Evolutionary conservation across 23 tunicate genomes (phyloP).

Genomic region (Trididemnum nubilum): DNA sequence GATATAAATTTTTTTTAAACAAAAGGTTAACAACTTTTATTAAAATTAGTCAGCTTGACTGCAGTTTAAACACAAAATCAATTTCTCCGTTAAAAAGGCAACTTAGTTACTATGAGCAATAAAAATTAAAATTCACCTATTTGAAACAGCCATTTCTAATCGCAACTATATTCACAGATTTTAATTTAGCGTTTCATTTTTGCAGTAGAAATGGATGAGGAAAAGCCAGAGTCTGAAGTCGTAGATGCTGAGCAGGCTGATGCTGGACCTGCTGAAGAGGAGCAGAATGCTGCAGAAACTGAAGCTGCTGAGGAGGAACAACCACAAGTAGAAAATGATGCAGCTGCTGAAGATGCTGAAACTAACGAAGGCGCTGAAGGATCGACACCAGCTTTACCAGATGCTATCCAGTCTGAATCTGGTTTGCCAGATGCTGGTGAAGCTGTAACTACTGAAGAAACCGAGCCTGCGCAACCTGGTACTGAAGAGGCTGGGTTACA

Average conservation of each 20-base stretch:
- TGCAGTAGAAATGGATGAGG: neutral
- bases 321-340: neutral
- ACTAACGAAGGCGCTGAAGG: neutral
- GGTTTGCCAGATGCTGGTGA: neutral
- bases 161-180: no score
- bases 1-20: no score
- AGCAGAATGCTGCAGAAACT: neutral
- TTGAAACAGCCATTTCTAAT: no score
- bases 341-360: conserved; percentile 15
- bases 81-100: no score
- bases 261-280: neutral
- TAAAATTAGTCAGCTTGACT: no score
- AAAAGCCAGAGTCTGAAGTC: no score
- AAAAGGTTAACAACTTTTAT: no score
- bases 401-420: neutral
- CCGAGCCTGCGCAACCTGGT: neutral
- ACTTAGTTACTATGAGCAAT: no score
- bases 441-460: neutral
- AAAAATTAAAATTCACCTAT: no score
- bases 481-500: neutral
- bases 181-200: no score
- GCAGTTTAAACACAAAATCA: no score
- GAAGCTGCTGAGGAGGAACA: neutral
- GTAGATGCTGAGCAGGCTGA: no score
- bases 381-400: neutral